phyloP scores from a whole-genome alignment of 2,113 vertebrate species.

The Nibea coibor region DNA sequence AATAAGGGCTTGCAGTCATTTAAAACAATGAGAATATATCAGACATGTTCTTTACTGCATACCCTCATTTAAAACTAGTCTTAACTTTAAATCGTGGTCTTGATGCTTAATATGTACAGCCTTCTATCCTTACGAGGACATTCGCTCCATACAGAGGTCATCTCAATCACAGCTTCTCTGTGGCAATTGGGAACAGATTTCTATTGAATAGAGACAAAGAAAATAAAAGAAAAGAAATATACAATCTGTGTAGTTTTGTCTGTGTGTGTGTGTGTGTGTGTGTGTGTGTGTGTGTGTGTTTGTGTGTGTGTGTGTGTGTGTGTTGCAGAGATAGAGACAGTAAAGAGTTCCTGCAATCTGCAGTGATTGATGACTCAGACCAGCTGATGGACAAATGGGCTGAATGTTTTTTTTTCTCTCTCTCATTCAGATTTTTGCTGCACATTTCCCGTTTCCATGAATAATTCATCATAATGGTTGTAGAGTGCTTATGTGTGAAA shows the following conservation, averaged over 20 bases:
- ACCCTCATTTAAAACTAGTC: neutral
- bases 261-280: constrained; percentile 3
- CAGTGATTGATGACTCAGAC: constrained; percentile 33
- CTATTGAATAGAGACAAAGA: neutral
- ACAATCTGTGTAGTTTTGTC: neutral
- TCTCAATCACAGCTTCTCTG: neutral
- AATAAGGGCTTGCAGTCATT: neutral
- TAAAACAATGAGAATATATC: neutral
- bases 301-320: neutral
- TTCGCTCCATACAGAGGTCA: neutral
- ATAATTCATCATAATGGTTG: constrained; percentile 31
- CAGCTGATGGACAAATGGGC: constrained; percentile 20
- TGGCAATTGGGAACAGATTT: constrained; percentile 4
- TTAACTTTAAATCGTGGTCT: neutral
- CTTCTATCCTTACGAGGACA: neutral
- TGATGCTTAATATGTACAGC: neutral
- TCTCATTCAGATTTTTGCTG: neutral
- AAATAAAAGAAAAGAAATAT: neutral
- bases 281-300: neutral
- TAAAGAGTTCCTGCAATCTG: neutral
- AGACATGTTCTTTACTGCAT: neutral
- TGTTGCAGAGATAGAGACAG: neutral
- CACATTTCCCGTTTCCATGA: constrained; percentile 1
- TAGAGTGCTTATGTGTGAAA: neutral
- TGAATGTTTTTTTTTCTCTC: neutral